Base-by-base conservation (phyloP, 1,140 invertebrate genomes). In the Odontomachus brunneus region DNA sequence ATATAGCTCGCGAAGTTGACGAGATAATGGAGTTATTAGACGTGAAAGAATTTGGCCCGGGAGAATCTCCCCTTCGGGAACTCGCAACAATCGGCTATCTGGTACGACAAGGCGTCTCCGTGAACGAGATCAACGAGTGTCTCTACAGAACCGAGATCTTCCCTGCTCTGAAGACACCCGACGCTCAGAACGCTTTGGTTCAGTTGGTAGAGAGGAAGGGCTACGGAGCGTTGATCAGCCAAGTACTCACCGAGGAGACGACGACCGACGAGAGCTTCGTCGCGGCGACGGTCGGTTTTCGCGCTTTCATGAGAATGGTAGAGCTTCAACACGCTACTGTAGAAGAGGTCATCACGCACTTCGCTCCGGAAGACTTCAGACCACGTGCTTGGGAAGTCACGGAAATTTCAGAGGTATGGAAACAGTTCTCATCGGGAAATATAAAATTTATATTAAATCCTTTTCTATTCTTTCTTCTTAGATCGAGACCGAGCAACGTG, bases 241-340 rank as follows among this genome's bases (percentile, higher is more conserved):
- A 97, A 92, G 96, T 97, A 24, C 94, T 98, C 17, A 96, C 96
- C 0, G 97, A 97, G 93, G 97, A 97, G 92, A 96, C 96, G 3
- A 95, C 95, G 14, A 95, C 96, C 44, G 96, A 97, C 86, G 97
- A 97, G 92, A 96, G 96, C 66, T 93, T 96, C 19, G 94, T 97
- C 48, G 97, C 96, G 17, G 95, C 96, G 0, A 97, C 96, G 73
- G 96, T 97, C 72, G 97, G 97, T 11, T 97, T 98, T 91, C 95
- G 96, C 87, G 97, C 97, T 7, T 97, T 98, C 89, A 96, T 98
- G 94, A 96, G 96, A 89, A 97, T 98, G 97, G 96, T 98, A 11
- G 96, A 97, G 90, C 93, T 97, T 60, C 96, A 97, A 88, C 96
- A 97, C 91, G 96, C 96, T 17, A 96, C 96, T 3, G 97, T 98